phyloP scores from a whole-genome alignment of 2,797 vertebrate genomes.

The Chaetophractus vellerosus region DNA sequence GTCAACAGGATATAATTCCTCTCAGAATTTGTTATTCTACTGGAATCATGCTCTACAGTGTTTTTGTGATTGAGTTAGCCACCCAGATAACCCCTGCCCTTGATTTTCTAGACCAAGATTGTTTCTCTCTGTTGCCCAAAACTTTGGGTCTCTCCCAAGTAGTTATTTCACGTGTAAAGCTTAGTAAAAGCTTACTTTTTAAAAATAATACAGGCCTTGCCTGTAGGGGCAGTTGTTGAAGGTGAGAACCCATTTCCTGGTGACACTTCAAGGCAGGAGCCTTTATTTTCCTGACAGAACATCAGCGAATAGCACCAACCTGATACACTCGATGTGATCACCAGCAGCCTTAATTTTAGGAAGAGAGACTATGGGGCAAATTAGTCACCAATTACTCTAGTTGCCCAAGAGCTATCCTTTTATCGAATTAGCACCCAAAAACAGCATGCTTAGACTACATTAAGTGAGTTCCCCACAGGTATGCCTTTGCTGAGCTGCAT shows the following conservation, averaged over 20 bases:
- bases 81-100: constrained; percentile 48
- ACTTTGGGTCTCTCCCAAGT: constrained; percentile 19
- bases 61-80: constrained; percentile 41
- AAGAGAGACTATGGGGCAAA: background rate
- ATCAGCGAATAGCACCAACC: background rate
- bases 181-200: constrained; percentile 15
- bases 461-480: background rate
- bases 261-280: background rate
- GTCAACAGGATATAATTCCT: constrained; percentile 57
- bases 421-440: background rate
- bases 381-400: background rate
- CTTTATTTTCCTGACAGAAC: background rate
- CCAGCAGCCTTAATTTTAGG: background rate
- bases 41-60: background rate
- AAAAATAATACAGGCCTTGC: background rate
- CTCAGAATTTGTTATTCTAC: constrained; percentile 35
- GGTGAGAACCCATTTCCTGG: background rate
- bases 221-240: background rate
- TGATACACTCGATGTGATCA: background rate
- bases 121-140: constrained; percentile 28
- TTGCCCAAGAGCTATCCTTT: background rate
- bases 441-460: background rate
- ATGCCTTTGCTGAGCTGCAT: background rate
- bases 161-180: background rate
- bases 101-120: constrained; percentile 59